Base-by-base conservation (phyloP, 2,888 invertebrate species). In the Diaprepes abbreviatus region DNA sequence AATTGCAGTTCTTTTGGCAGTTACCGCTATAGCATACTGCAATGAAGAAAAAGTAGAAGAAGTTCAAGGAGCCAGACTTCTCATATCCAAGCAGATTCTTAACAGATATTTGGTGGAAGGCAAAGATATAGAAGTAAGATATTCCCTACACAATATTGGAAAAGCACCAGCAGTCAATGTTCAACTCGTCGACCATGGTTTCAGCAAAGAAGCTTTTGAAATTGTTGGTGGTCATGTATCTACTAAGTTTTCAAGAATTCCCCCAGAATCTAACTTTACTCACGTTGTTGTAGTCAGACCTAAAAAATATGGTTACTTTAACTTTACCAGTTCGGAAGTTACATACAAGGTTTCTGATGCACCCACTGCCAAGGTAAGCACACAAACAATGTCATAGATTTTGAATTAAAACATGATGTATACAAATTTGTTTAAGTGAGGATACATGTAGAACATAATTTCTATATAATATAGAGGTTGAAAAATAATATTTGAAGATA, bases 51-150 rank as follows among this genome's bases (percentile, higher is more conserved):
- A 89, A 70, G 85, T 85, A 69, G 91, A 91, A 73, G 93, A 93
- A 78, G 91, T 92, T 43, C 87, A 90, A 50, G 89, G 90, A 60
- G 97, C 97, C 16, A 89, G 93, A 78, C 86, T 98, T 54, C 86
- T 98, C 72, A 92, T 96, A 19, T 94, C 95, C 7, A 98, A 98
- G 86, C 94, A 95, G 85, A 93, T 98, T 79, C 88, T 97, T 70
- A 98, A 98, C 83, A 95, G 94, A 85, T 98, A 96, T 82, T 87
- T 98, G 72, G 98, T 99, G 0, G 97, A 98, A 87, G 93, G 93
- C 80, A 95, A 96, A 91, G 98, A 99, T 83, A 91, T 98, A 78
- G 90, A 98, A 72, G 92, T 98, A 40, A 95, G 97, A 86, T 98
- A 98, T 83, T 94, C 93, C 10, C 87, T 98, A 66, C 96, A 91